A percentile compares a stretch with the other conserved stretches of the same genome.
phyloP scores from a whole-genome alignment of 2,888 invertebrate genomes.

The Melipona beecheii region DNA sequence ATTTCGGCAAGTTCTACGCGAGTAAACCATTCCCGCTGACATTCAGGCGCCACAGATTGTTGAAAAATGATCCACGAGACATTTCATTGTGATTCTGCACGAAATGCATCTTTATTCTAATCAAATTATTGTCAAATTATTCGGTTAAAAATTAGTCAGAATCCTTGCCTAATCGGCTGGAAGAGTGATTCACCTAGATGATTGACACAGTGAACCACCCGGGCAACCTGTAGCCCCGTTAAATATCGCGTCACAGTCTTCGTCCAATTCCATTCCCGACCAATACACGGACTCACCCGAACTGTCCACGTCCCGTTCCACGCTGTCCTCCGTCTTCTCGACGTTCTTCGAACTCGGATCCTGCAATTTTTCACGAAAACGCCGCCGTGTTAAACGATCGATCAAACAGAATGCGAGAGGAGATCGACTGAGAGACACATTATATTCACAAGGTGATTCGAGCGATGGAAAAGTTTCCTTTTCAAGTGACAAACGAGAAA shows the following conservation, averaged over 20 bases:
- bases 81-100: background rate
- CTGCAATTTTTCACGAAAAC: constrained; percentile 42
- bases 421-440: too few species aligned
- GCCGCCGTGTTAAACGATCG: background rate
- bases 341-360: background rate
- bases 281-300: constrained; percentile 61
- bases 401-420: background rate
- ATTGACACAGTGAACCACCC: constrained; percentile 69
- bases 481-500: too few species aligned
- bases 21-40: too few species aligned
- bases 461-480: background rate
- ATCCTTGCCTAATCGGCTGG: constrained; percentile 16
- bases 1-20: too few species aligned
- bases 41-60: constrained; percentile 1
- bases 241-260: constrained; percentile 74
- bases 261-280: constrained; percentile 62
- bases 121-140: background rate
- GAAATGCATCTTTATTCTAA: constrained; percentile 37
- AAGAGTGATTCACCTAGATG: constrained; percentile 28
- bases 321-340: background rate
- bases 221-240: constrained; percentile 79
- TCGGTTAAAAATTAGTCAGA: background rate
- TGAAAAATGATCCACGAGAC: constrained; percentile 24
- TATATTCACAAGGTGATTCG: background rate
- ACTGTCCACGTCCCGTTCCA: constrained; percentile 15